Conservation (phyloP, 2,888 invertebrate genomes). For the Caenorhabditis virilis region DNA sequence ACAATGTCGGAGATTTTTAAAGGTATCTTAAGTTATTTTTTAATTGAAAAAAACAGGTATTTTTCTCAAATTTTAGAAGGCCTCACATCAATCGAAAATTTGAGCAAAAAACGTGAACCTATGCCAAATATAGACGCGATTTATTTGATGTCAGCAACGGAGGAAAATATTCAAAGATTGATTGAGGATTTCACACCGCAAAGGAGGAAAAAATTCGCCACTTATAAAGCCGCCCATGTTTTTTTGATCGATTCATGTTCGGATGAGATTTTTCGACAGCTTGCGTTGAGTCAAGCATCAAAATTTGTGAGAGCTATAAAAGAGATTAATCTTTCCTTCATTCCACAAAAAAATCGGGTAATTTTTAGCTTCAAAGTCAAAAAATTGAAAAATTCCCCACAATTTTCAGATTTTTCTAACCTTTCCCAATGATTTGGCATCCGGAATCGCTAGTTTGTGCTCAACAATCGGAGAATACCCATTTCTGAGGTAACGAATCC, state of each 20-base stretch:
- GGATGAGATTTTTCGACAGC: constrained; percentile 5
- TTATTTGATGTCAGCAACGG: constrained; percentile 12
- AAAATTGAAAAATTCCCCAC: neutral
- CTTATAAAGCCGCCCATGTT: constrained; percentile 11
- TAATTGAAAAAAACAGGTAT: too few relatives aligned
- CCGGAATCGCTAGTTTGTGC: constrained; percentile 19
- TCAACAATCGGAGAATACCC: constrained; percentile 9
- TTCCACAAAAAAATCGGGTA: constrained; percentile 11
- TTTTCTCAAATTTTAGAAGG: too few relatives aligned
- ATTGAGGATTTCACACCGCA: constrained; percentile 14
- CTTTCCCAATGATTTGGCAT: neutral
- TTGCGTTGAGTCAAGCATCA: constrained; percentile 5
- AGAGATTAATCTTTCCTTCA: constrained; percentile 17
- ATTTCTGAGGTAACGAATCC: constrained; percentile 3
- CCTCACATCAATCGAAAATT: constrained; percentile 21
- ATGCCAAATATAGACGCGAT: constrained; percentile 22
- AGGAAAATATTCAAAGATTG: constrained; percentile 4
- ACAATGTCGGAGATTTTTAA: constrained; percentile 14
- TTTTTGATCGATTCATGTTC: constrained; percentile 14
- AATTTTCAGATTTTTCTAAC: neutral
- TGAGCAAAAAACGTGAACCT: constrained; percentile 12
- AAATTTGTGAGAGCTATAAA: constrained; percentile 10
- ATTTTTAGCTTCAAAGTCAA: too few relatives aligned
- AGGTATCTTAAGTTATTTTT: too few relatives aligned
- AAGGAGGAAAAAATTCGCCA: constrained; percentile 2